Base-by-base conservation (phyloP, 2,113 vertebrate genomes). In the Rhinolophus ferrumequinum region DNA sequence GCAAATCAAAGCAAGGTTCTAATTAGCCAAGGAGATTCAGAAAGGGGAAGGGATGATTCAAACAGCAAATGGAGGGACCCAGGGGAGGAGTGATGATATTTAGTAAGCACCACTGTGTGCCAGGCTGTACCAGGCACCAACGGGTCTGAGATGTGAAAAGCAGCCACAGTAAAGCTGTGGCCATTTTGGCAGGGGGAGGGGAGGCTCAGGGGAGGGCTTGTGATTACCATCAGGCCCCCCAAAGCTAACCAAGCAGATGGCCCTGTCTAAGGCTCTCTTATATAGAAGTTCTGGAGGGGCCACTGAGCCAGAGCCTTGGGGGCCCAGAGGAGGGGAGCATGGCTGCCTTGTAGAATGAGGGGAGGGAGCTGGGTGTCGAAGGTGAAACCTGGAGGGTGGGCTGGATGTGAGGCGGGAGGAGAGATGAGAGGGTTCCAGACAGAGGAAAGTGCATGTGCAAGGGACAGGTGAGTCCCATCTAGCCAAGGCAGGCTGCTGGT, bases 131-230 rank as follows among this genome's bases (percentile, higher is more conserved):
- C 1, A 1, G 18, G 66, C 33, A 56, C 52, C 18, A 2, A 67
- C 28, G 1, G 22, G 50, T 35, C 50, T 28, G 22, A 21, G 11
- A 35, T 2, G 16, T 60, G 41, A 18, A 47, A 13, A 24, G 76
- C 35, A 11, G 12, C 2, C 15, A 0, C 11, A 3, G 11, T 4
- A 8, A 21, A 16, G 66, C 13, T 0, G 11, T 60, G 52, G 14
- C 35, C 16, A 10, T 56, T 44, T 11, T 16, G 12, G 44, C 41
- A 41, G 26, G 26, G 80, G 28, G n/a, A 4, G 30, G 41, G 60
- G 3, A 38, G 38, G 41, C 5, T 6, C 44, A 28, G 62, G 16
- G 4, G 7, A 30, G 35, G 7, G 18, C 73, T 62, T 18, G 54
- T 9, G 64, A 60, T 33, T 41, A 33, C 22, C 21, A 35, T 44